Evolutionary conservation across 2,888 invertebrate species (phyloP).

Genomic region (Cephus spinipes): DNA sequence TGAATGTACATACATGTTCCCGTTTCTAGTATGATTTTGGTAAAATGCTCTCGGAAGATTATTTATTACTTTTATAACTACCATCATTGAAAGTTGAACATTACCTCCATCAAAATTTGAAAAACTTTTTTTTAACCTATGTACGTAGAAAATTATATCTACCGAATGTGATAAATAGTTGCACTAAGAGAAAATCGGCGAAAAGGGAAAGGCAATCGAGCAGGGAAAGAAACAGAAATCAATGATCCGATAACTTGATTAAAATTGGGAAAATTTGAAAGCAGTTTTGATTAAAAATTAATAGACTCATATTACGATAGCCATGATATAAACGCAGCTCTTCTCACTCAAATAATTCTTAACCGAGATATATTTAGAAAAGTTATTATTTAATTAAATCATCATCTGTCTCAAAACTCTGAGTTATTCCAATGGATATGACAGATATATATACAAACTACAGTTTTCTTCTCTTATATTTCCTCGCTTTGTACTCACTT

Average conservation of each 20-base stretch:
- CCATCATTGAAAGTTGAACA: neutral
- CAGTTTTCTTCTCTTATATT: too few relatives aligned
- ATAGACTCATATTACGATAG: neutral
- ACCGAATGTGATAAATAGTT: neutral
- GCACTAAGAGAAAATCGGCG: neutral
- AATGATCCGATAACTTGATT: neutral
- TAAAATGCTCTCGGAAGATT: neutral
- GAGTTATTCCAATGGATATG: too few relatives aligned
- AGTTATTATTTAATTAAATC: too few relatives aligned
- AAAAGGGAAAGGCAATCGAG: neutral
- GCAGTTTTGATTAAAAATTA: too few relatives aligned
- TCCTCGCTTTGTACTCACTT: too few relatives aligned
- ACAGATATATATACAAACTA: too few relatives aligned
- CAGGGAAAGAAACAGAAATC: neutral
- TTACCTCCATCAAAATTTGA: neutral
- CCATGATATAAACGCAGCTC: neutral
- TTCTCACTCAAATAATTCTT: neutral
- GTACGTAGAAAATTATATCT: neutral
- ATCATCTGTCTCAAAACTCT: too few relatives aligned
- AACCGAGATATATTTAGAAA: too few relatives aligned
- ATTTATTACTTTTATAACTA: neutral
- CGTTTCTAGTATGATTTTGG: neutral
- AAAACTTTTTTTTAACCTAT: neutral
- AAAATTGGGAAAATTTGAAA: neutral
- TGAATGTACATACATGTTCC: neutral